A percentile compares a stretch with the other conserved stretches of the same genome.
Conservation (phyloP, 2,888 invertebrate genomes). For the Pocota personata region DNA sequence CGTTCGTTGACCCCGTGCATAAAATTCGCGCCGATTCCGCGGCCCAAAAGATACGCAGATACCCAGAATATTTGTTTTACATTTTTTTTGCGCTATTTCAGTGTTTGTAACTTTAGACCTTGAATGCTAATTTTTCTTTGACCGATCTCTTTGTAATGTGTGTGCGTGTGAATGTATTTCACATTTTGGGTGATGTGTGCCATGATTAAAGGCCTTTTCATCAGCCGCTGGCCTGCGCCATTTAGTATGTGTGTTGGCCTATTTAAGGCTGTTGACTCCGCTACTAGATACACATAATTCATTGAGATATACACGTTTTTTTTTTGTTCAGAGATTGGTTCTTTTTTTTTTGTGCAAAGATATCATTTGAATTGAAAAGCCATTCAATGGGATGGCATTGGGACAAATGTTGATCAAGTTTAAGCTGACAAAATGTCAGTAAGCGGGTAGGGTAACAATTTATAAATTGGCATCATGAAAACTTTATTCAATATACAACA, state of each 20-base stretch:
- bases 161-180: slow-evolving; percentile 29
- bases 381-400: slow-evolving; percentile 14
- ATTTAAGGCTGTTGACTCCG: slow-evolving; percentile 47
- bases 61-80: not conserved
- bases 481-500: not conserved
- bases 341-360: not conserved
- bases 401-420: slow-evolving; percentile 2
- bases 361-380: slow-evolving; percentile 14
- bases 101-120: slow-evolving; percentile 55
- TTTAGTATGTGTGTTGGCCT: slow-evolving; percentile 9
- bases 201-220: slow-evolving; percentile 21
- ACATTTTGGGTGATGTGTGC: slow-evolving; percentile 30
- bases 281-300: not conserved
- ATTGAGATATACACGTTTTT: not conserved
- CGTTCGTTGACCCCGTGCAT: slow-evolving; percentile 41
- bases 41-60: not conserved
- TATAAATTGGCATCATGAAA: not conserved
- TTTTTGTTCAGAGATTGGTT: not conserved
- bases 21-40: slow-evolving; percentile 27
- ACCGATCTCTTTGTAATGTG: not conserved
- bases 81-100: slow-evolving; percentile 2
- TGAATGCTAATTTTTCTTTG: slow-evolving; percentile 59
- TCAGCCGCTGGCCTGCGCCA: not conserved
- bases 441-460: not conserved
- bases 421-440: not conserved